Evolutionary conservation across 2,888 invertebrate genomes (phyloP), one percentile per base, ranked within the genome.

Genomic region (Stenoptilia bipunctidactyla): DNA sequence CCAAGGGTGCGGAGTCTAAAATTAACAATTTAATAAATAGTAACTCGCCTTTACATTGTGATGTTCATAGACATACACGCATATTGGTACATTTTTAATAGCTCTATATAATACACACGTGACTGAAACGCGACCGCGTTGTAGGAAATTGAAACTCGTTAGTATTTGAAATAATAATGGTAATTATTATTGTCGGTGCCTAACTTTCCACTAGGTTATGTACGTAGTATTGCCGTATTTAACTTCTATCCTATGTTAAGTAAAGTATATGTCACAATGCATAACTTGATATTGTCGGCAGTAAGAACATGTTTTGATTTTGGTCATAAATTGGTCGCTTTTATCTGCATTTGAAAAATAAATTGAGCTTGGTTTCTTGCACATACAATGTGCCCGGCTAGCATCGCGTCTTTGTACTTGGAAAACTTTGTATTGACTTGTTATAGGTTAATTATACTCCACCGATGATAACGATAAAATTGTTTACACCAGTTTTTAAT

Each of bases 31-130:
- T 71, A 68, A 72, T 66, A 61, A 58, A 72, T 76, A 76, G 67
- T 65, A 46, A 56, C 55, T 63, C 64, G 67, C 71, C 73, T 77
- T 70, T 71, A 72, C 75, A 74, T 63, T 77, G 75, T 77, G 76
- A 77, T 79, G 72, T 71, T 76, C 67, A 77, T 79, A 80, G 71
- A 56, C n/a, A n/a, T 76, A 66, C 66, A 61, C 69, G 68, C 68
- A 69, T 65, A 63, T 67, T 61, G 71, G 67, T 73, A 79, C 77
- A 72, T 69, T 66, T 74, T 63, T 72, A 62, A 65, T 74, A 77
- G 73, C 66, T 71, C 67, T 75, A 65, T 66, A 62, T 66, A 56
- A 62, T 64, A 67, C 65, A 66, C 64, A 64, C 67, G 63, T 68
- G 74, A 77, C 73, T 77, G 79, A 77, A 45, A 55, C 60, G 54